A percentile compares a stretch with the other conserved stretches of the same genome.
These are phyloP conservation scores for Metellina segmentata DNA, from an alignment of 2,888 invertebrate species.

Conservation along the genomic window DNA sequence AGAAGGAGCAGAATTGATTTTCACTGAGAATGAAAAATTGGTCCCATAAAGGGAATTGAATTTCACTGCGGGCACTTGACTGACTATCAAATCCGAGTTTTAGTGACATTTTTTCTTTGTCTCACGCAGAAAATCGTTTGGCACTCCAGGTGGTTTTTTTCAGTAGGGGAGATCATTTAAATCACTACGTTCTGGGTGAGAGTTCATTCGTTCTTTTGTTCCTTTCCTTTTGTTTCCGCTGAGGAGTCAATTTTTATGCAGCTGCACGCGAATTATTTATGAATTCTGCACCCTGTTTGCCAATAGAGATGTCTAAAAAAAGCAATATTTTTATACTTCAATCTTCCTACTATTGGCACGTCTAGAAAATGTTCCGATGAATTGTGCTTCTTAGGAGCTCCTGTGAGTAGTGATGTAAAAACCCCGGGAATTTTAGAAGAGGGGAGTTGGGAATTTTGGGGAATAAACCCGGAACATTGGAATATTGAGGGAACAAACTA, in stretches of 20 bases:
- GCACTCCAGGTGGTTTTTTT: slow-evolving; percentile 56
- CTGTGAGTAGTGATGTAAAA: no score
- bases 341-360: no score
- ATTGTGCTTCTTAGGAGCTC: no score
- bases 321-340: no score
- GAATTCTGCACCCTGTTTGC: not conserved
- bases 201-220: not conserved
- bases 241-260: not conserved
- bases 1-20: slow-evolving; percentile 34
- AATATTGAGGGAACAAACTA: no score
- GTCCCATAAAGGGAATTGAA: slow-evolving; percentile 49
- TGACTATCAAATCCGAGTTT: slow-evolving; percentile 52
- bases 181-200: slow-evolving; percentile 11
- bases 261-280: not conserved
- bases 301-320: no score
- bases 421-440: no score
- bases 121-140: slow-evolving; percentile 24
- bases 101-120: slow-evolving; percentile 38
- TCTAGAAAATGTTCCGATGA: no score
- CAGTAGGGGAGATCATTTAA: slow-evolving; percentile 52
- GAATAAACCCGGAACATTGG: no score
- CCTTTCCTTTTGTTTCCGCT: slow-evolving; percentile 22
- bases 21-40: slow-evolving; percentile 37
- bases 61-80: slow-evolving; percentile 45
- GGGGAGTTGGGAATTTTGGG: no score